Conservation (phyloP, 1,140 invertebrate species). For the Scylla paramamosain region DNA sequence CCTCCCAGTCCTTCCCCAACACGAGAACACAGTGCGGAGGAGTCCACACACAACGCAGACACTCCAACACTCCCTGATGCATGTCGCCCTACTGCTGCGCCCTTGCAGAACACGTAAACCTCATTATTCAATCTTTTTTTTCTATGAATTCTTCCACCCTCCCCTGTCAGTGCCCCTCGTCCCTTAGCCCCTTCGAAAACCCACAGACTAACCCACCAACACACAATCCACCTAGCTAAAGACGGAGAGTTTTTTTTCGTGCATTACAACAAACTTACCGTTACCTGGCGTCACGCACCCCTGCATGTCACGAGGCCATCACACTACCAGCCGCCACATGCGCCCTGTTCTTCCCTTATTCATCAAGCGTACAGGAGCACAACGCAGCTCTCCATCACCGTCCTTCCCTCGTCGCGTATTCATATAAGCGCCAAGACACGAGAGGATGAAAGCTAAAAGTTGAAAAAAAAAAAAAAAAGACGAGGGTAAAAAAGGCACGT, state of each 20-base stretch:
- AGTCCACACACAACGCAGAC: too few relatives aligned
- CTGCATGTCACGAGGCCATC: neutral
- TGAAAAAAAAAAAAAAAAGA: neutral
- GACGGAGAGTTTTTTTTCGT: neutral
- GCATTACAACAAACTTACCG: neutral
- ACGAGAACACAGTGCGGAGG: too few relatives aligned
- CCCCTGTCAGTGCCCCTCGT: too few relatives aligned
- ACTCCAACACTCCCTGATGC: too few relatives aligned
- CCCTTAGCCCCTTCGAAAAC: neutral
- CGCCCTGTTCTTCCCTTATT: neutral
- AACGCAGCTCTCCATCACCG: neutral
- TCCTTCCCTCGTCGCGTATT: neutral
- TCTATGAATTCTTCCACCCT: too few relatives aligned
- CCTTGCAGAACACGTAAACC: too few relatives aligned
- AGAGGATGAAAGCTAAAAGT: too few relatives aligned
- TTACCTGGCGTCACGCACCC: neutral
- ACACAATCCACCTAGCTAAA: neutral
- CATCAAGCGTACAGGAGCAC: neutral
- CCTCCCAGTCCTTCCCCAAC: too few relatives aligned
- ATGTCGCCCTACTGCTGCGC: too few relatives aligned
- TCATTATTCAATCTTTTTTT: too few relatives aligned
- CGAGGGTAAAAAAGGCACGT: neutral
- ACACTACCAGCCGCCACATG: neutral
- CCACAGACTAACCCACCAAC: neutral
- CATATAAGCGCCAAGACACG: neutral